Evolutionary conservation across 2,113 vertebrate genomes (phyloP).

Genomic region (Atherinomorus stipes): DNA sequence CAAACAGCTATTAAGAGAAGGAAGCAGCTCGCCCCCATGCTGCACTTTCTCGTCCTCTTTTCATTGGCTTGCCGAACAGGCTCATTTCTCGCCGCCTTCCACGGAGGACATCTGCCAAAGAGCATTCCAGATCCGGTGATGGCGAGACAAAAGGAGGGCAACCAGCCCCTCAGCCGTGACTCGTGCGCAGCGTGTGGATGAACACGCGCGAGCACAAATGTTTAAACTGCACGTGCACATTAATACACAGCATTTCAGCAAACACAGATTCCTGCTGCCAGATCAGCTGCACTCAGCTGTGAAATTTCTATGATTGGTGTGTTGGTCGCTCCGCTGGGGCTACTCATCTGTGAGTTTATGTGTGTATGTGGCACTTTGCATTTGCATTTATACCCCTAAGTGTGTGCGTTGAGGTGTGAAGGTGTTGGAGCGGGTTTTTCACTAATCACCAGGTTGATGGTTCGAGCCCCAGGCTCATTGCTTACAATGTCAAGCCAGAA

Average conservation of each 20-base stretch:
- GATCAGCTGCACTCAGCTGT: conserved; percentile 65
- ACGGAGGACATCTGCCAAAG: conserved; percentile 61
- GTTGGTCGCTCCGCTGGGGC: conserved; percentile 43
- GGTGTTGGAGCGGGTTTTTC: not conserved
- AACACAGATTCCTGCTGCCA: conserved; percentile 58
- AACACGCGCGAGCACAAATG: conserved; percentile 25
- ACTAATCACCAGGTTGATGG: not conserved
- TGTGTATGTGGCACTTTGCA: conserved; percentile 19
- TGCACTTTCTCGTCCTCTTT: conserved; percentile 34
- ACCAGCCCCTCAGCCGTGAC: conserved; percentile 18
- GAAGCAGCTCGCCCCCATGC: conserved; percentile 38
- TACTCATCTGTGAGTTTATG: conserved; percentile 13
- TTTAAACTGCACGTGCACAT: conserved; percentile 16
- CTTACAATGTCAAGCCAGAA: not conserved
- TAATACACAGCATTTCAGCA: conserved; percentile 36
- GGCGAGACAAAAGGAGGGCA: conserved; percentile 31
- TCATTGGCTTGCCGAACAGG: conserved; percentile 53
- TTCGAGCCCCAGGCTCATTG: not conserved
- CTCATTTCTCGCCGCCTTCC: conserved; percentile 59
- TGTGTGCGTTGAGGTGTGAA: not conserved
- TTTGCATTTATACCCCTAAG: conserved; percentile 4
- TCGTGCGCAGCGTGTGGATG: conserved; percentile 5
- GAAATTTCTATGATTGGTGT: conserved; percentile 66
- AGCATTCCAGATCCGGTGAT: conserved; percentile 52
- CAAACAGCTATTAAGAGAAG: conserved; percentile 69